Conservation (phyloP, 1,140 invertebrate species). For the Macrobrachium nipponense region DNA sequence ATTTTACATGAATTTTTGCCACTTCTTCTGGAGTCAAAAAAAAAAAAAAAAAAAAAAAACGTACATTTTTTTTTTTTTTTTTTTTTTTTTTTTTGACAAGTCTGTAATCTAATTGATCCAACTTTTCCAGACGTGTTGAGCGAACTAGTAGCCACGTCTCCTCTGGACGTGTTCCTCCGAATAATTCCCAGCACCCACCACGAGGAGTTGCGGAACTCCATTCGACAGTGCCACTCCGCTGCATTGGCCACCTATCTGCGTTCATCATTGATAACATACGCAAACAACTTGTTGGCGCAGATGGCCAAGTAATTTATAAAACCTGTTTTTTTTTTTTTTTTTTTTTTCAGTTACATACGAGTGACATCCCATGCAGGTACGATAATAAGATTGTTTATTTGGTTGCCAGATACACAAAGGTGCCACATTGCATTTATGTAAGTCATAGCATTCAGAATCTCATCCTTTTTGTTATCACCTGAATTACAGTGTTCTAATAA, state of each 20-base stretch:
- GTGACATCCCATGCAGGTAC: not conserved
- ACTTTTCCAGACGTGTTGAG: constrained; percentile 36
- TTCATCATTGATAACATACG: constrained; percentile 39
- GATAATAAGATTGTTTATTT: too few relatives aligned
- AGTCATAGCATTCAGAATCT: too few relatives aligned
- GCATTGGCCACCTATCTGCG: constrained; percentile 41
- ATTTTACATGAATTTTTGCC: not conserved
- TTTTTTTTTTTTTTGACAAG: too few relatives aligned
- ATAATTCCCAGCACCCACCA: constrained; percentile 36
- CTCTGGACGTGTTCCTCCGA: constrained; percentile 45
- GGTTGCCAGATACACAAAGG: too few relatives aligned
- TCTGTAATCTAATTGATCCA: not conserved
- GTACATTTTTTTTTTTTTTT: too few relatives aligned
- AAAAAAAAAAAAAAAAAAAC: too few relatives aligned
- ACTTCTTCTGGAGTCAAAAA: not conserved
- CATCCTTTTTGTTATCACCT: too few relatives aligned
- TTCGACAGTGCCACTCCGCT: constrained; percentile 51
- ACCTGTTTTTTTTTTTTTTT: too few relatives aligned
- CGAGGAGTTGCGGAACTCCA: constrained; percentile 44
- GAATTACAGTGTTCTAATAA: too few relatives aligned
- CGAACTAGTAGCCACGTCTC: constrained; percentile 31
- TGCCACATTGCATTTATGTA: too few relatives aligned
- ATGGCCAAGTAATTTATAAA: constrained; percentile 33
- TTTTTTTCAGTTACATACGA: too few relatives aligned
- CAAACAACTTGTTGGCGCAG: constrained; percentile 41